Evolutionary conservation across 1,140 invertebrate genomes (phyloP), one percentile per base, ranked within the genome.

Genomic region (Cephus cinctus): DNA sequence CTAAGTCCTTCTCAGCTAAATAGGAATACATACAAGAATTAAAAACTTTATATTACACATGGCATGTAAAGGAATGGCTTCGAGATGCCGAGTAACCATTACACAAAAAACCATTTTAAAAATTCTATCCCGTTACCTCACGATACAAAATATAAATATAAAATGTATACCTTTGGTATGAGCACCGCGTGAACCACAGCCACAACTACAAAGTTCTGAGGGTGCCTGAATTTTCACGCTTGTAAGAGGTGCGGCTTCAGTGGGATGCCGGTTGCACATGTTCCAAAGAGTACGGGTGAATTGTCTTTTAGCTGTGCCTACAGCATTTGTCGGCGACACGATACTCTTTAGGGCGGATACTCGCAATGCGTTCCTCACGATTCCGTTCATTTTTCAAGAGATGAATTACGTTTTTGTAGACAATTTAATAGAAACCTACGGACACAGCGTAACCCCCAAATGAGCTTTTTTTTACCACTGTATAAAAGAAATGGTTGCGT

Each of bases 1-100:
- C 84, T 22, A 96, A 75, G 66, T 94, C 92, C 54, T 86, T 82
- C 71, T 94, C 92, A 61, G 86, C 91, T 93, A 66, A 62, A 56
- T 43, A 48, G 47, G 8, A 44, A 23, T 9, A 27, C 4, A 47
- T 18, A 5, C 34, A 36, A 27, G 15, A 14, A 30, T 39, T 8
- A 35, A 45, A 18, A 38, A 35, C 15, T 20, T 31, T 14, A 16
- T 41, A 38, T 21, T 9, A 16, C 12, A 16, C 36, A 41, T 57
- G 47, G n/a, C n/a, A n/a, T n/a, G n/a, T n/a, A n/a, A n/a, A n/a
- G n/a, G n/a, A n/a, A n/a, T n/a, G n/a, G n/a, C n/a, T n/a, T n/a
- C n/a, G n/a, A n/a, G n/a, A n/a, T n/a, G n/a, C n/a, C n/a, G n/a
- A n/a, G n/a, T n/a, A n/a, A n/a, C n/a, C n/a, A n/a, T n/a, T n/a